Evolutionary conservation across 2,113 vertebrate genomes (phyloP).

Genomic region (Xerus inauris): DNA sequence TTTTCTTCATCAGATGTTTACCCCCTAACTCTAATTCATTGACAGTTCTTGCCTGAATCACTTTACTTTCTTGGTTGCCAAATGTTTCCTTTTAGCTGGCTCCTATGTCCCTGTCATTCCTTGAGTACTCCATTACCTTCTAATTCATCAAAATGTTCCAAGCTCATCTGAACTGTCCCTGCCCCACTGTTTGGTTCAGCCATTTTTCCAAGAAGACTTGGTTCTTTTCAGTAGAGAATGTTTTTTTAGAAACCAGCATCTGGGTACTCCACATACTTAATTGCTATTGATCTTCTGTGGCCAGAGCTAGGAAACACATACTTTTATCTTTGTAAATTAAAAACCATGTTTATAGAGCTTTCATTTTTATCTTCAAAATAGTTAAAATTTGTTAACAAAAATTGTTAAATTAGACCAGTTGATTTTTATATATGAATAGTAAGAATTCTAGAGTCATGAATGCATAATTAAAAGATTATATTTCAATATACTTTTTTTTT

Average conservation of each 20-base stretch:
- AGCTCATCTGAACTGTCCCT: neutral
- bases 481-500: too few species aligned
- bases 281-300: neutral
- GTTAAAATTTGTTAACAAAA: neutral
- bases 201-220: neutral
- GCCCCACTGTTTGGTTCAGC: neutral
- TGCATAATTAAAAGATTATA: neutral
- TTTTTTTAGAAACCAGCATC: neutral
- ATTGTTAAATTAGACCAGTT: neutral
- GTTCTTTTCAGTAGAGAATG: neutral
- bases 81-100: neutral
- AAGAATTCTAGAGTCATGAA: slow-evolving; percentile 3
- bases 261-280: too few species aligned
- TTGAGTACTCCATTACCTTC: neutral
- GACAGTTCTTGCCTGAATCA: too few species aligned
- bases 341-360: neutral
- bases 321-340: too few species aligned
- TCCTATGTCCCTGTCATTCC: neutral
- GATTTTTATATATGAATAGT: neutral
- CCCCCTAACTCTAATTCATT: too few species aligned
- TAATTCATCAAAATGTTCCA: neutral
- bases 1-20: too few species aligned
- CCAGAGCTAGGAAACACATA: neutral
- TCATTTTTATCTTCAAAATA: neutral
- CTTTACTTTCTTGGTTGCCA: too few species aligned